Conservation (phyloP, 2,113 vertebrate species). For the Cryptotis parvus region DNA sequence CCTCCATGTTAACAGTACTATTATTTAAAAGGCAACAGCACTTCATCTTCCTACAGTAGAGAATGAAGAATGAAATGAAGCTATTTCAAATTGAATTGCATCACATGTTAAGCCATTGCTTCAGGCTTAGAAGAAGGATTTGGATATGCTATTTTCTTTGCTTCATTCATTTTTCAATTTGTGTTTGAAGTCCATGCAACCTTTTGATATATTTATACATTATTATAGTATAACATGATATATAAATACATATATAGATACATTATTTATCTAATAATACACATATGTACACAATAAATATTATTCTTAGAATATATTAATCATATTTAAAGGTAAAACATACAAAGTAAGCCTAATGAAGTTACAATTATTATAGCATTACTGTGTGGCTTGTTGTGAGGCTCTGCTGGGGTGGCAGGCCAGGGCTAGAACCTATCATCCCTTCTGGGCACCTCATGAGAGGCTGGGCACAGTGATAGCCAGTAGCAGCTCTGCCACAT, state of each 20-base stretch:
- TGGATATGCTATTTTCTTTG: background rate
- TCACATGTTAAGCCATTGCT: background rate
- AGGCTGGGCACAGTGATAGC: no score
- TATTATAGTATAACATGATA: no score
- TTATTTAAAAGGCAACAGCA: background rate
- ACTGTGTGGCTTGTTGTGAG: no score
- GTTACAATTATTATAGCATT: background rate
- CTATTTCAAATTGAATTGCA: constrained; percentile 4
- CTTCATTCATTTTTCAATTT: background rate
- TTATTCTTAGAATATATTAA: no score
- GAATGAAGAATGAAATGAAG: background rate
- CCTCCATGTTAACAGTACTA: background rate
- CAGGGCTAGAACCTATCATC: no score
- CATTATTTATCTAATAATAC: no score
- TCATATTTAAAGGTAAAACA: background rate
- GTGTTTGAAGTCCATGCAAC: background rate
- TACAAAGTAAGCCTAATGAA: background rate
- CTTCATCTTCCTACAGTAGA: background rate
- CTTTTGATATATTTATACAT: no score
- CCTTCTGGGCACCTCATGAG: no score
- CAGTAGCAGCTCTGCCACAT: no score
- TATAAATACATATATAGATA: no score
- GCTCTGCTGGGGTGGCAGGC: no score
- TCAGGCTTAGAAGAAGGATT: background rate
- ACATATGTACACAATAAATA: no score